Evolutionary conservation across 2,113 vertebrate species (phyloP).

Genomic region (Echinops telfairi): DNA sequence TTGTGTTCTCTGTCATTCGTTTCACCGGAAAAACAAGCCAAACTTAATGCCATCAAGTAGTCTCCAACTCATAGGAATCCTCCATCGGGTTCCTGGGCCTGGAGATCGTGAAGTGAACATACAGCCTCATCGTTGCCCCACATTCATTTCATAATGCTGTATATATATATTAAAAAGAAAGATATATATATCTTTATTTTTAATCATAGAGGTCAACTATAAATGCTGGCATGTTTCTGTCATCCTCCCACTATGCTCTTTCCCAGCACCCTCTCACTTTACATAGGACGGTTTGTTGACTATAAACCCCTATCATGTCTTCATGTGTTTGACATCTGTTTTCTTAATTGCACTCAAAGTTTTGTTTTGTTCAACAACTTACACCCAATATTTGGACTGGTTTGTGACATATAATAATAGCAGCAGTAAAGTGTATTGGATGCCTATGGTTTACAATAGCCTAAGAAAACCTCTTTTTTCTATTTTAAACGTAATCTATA

Average conservation of each 20-base stretch:
- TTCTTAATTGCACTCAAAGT: neutral
- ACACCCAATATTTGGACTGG: neutral
- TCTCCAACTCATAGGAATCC: no score
- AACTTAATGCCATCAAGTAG: no score
- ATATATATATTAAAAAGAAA: no score
- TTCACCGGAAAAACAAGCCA: neutral
- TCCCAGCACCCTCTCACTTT: neutral
- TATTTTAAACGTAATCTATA: neutral
- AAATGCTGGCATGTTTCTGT: constrained; percentile 21
- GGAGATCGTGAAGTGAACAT: no score
- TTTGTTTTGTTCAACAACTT: neutral
- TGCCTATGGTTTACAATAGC: neutral
- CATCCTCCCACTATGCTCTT: neutral
- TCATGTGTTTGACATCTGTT: constrained; percentile 20
- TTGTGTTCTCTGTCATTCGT: constrained; percentile 39
- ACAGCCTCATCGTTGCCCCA: no score
- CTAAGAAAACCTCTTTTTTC: neutral
- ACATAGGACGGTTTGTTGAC: constrained; percentile 6
- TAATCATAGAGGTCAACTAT: constrained; percentile 69
- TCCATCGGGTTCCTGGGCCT: no score
- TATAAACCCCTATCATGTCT: constrained; percentile 31
- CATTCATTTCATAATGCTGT: no score
- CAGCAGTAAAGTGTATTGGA: neutral
- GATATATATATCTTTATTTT: no score
- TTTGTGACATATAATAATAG: neutral